A percentile compares a stretch with the other conserved stretches of the same genome.
Evolutionary conservation across 2,797 vertebrate species (phyloP).

Genomic region (Cygnus olor): DNA sequence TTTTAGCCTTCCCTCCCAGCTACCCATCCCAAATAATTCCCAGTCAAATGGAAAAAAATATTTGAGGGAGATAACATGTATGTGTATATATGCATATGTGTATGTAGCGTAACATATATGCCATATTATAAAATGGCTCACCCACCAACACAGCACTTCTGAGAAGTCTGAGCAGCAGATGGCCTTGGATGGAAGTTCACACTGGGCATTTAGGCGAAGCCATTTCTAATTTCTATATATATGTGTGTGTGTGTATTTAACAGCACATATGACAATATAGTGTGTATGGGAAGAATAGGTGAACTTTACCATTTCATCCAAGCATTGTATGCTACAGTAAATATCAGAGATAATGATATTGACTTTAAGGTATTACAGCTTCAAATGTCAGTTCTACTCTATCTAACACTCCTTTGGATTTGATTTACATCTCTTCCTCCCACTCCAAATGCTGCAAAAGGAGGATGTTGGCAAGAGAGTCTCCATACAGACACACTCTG

Average conservation of each 20-base stretch:
- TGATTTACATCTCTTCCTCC: conserved; percentile 74
- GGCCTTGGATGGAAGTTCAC: neutral
- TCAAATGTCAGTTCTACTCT: conserved; percentile 82
- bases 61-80: neutral
- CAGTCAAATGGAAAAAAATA: neutral
- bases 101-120: no score
- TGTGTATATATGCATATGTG: no score
- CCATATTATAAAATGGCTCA: neutral
- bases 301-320: conserved; percentile 78
- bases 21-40: neutral
- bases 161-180: neutral
- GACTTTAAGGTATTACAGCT: conserved; percentile 82
- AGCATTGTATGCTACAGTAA: conserved; percentile 79
- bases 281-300: conserved; percentile 60
- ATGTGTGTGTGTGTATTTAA: neutral
- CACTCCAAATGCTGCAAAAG: conserved; percentile 11
- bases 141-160: neutral
- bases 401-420: conserved; percentile 61
- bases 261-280: neutral
- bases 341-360: conserved; percentile 85
- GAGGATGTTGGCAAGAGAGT: neutral
- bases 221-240: neutral
- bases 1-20: neutral
- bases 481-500: accelerated
- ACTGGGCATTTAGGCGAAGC: neutral